phyloP scores from a whole-genome alignment of 2,113 vertebrate species.

The Zosterops hypoxanthus region DNA sequence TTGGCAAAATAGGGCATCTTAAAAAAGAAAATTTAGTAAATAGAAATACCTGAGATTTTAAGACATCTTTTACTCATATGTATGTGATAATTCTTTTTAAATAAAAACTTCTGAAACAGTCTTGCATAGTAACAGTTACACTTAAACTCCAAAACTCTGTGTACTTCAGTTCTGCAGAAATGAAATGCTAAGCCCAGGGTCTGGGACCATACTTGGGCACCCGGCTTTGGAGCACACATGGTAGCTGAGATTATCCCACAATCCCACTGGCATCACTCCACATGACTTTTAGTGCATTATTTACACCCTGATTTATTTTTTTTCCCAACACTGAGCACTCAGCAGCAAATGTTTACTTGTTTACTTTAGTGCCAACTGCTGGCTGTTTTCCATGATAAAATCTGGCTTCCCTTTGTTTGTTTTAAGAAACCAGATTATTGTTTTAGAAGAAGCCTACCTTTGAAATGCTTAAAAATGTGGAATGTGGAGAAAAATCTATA shows the following conservation, averaged over 20 bases:
- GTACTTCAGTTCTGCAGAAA: neutral
- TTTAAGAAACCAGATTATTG: neutral
- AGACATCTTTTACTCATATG: neutral
- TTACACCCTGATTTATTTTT: neutral
- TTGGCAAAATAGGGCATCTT: neutral
- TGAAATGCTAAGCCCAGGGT: neutral
- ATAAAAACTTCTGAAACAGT: neutral
- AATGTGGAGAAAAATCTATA: neutral
- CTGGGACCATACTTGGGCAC: neutral
- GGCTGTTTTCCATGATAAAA: conserved; percentile 13
- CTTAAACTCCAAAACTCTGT: neutral
- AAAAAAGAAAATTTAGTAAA: neutral
- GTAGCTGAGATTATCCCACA: neutral
- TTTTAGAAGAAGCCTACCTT: neutral
- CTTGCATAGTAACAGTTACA: neutral
- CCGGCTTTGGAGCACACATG: neutral
- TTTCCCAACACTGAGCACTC: neutral
- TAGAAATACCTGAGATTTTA: neutral
- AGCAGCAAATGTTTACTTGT: conserved; percentile 24
- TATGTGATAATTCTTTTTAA: neutral
- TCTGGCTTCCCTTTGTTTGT: neutral
- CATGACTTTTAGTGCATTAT: neutral
- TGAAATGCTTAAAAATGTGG: neutral
- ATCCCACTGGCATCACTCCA: neutral
- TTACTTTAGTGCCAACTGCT: conserved; percentile 19